Conservation (phyloP, 2,888 invertebrate species). For the Epirrita christyi region DNA sequence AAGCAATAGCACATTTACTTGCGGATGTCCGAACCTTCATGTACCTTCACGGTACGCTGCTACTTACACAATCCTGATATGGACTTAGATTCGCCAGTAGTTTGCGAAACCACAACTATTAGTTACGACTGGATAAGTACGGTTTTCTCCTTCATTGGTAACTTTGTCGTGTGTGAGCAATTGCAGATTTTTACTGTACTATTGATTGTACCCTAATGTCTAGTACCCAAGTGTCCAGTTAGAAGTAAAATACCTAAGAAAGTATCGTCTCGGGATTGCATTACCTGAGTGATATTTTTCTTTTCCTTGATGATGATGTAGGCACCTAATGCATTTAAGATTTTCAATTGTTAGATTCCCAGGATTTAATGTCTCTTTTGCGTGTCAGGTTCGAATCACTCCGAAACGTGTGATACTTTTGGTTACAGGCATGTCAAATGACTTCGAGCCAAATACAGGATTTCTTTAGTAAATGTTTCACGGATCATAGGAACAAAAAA, state of each 20-base stretch:
- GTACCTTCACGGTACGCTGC: conserved; percentile 69
- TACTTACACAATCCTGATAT: conserved; percentile 66
- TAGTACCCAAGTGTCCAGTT: neutral
- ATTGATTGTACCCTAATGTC: conserved; percentile 1
- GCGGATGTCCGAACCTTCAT: conserved; percentile 50
- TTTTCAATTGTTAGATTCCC: no score
- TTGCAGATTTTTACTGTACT: neutral
- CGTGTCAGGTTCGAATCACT: no score
- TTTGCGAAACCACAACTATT: conserved; percentile 54
- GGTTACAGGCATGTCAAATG: no score
- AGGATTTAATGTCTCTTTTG: no score
- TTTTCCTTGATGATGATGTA: no score
- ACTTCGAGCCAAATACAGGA: no score
- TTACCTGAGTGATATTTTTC: no score
- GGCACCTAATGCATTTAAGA: no score
- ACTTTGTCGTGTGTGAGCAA: conserved; percentile 36
- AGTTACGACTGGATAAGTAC: conserved; percentile 50
- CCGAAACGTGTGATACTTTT: no score
- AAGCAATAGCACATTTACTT: conserved; percentile 35
- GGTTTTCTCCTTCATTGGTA: conserved; percentile 53
- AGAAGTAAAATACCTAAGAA: no score
- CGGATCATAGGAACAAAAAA: conserved; percentile 12
- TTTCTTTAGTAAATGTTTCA: no score
- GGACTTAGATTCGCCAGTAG: conserved; percentile 53
- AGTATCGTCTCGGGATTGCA: no score